phyloP scores from a whole-genome alignment of 2,113 vertebrate species.

The Engraulis encrasicolus region DNA sequence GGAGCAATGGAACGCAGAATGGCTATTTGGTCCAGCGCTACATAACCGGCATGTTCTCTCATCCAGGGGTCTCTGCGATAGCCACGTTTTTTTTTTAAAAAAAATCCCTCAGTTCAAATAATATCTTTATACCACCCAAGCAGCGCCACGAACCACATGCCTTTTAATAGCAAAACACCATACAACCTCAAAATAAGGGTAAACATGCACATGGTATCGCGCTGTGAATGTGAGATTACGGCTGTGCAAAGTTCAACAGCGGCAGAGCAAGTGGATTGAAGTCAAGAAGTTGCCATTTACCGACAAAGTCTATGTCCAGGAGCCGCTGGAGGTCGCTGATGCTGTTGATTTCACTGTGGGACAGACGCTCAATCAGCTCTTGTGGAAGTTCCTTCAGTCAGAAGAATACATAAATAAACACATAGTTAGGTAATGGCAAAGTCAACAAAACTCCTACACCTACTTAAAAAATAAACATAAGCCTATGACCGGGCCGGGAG shows the following conservation, averaged over 20 bases:
- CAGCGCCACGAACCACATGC: background rate
- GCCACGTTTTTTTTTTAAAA: background rate
- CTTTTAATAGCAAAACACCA: conserved; percentile 5
- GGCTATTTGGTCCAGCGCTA: background rate
- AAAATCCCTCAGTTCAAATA: background rate
- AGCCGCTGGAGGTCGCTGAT: conserved; percentile 98
- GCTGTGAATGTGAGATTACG: conserved; percentile 13
- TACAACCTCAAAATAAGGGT: background rate
- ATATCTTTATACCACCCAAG: background rate
- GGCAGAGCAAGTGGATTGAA: conserved; percentile 38
- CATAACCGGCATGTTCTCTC: background rate
- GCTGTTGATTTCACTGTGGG: conserved; percentile 95
- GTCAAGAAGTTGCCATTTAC: conserved; percentile 89
- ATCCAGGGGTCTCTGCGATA: background rate
- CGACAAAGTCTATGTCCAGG: conserved; percentile 97
- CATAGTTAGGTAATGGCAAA: background rate
- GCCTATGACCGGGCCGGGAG: background rate
- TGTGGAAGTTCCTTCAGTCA: conserved; percentile 86
- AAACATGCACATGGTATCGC: conserved; percentile 8
- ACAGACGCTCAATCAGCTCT: conserved; percentile 92
- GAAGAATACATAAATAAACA: conserved; percentile 49
- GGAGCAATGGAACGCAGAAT: background rate
- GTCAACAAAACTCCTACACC: background rate
- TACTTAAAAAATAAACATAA: background rate
- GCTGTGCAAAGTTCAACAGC: conserved; percentile 41